Base-by-base conservation (phyloP, 1,140 invertebrate species). In the Pectinophora gossypiella region DNA sequence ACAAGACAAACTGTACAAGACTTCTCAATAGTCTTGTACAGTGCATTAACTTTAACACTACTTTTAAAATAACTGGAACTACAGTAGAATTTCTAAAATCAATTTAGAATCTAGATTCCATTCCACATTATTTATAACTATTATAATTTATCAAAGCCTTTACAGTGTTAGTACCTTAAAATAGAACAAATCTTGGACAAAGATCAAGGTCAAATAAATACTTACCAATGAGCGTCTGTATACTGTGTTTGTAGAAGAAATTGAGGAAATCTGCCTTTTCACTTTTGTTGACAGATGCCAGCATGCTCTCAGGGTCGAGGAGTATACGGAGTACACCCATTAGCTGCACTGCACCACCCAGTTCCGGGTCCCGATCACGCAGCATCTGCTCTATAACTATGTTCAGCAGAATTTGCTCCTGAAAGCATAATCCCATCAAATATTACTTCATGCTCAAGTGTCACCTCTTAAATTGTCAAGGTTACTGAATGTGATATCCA, bases 201-300 rank as follows among this genome's bases (percentile, higher is more conserved):
- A 40, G 36, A 2, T 40, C 36, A 40, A 40, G 36, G 36, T 40
- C 36, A 40, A 10, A 44, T 19, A 32, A 15, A 15, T 52, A 64
- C 88, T 89, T 90, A 95, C 94, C 94, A 85, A 97, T 97, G 52
- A 99, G 89, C 42, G 96, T 95, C 83, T 97, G 95, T 90, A 99
- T 97, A 89, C 97, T 98, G 85, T 98, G 95, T 82, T 98, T 98
- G 88, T 99, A 99, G 86, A 99, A 99, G 83, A 99, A 99, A 85
- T 96, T 97, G 10, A 99, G 91, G 86, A 99, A 99, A 84, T 99
- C 98, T 20, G 96, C 94, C 81, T 99, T 99, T 89, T 99, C 98
- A 40, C 95, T 95, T 89, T 98, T 98, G 86, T 97, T 98, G 45
- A 95, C 92, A 47, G 95, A 93, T 40, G 95, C 94, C 45, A 99